Evolutionary conservation across 1,140 invertebrate species (phyloP), one percentile per base, ranked within the genome.

Genomic region (Tetragnatha versicolor): DNA sequence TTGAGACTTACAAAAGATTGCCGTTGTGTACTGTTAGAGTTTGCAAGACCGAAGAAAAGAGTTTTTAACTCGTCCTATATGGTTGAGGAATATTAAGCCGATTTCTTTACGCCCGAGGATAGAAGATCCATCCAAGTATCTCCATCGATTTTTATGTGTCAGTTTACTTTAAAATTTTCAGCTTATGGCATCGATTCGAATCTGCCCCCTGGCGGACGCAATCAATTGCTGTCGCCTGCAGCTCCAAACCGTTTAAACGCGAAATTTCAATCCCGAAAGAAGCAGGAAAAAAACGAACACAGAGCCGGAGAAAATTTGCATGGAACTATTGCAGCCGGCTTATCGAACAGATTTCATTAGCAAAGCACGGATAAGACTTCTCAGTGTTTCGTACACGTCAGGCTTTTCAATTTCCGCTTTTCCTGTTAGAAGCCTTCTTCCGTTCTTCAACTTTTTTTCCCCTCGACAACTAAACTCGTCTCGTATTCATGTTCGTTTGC

Each of bases 351-450:
- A 75, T 75, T 58, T 75, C 72, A 75, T 75, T 75, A 75, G 72
- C 20, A 49, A 75, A 75, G 27, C 55, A 45, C 39, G 14, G 68
- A n/a, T 14, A 6, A 49, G 51, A 75, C 42, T 37, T 33, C 25
- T 75, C 35, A 5, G 33, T 14, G 25, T 47, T 39, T 29, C 39
- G 37, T 58, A 66, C 42, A 53, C 22, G 29, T 55, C 58, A 49
- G 51, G 72, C 72, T 75, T 75, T 75, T 75, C 72, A 75, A 75
- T 75, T 75, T 75, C 72, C 72, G 72, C 58, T 63, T 63, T 63
- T 63, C 10, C 69, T 14, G 31, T 29, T 49, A 72, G 35, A 58
- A 58, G 60, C 69, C 60, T 66, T 53, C 27, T 58, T n/a, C n/a
- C 7, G 10, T 42, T n/a, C 27, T 69, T 55, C 47, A 51, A 27